phyloP scores from a whole-genome alignment of 2,888 invertebrate species.

The Athalia cordata region DNA sequence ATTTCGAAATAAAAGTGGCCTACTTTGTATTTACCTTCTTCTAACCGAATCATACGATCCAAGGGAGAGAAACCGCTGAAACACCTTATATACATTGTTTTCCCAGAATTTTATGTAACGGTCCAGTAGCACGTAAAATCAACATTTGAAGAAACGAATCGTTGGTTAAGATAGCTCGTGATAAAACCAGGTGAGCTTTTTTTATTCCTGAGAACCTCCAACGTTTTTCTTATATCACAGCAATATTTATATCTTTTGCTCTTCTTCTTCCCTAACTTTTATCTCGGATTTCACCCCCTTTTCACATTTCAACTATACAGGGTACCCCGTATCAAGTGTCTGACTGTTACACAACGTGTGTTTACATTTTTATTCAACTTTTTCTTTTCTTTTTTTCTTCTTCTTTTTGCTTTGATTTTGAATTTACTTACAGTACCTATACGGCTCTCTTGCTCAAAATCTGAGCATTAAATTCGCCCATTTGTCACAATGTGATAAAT shows the following conservation, averaged over 20 bases:
- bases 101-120: constrained; percentile 16
- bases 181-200: neutral
- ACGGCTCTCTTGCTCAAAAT: too few relatives aligned
- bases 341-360: constrained; percentile 8
- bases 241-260: constrained; percentile 12
- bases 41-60: neutral
- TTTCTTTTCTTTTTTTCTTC: neutral
- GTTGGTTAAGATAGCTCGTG: neutral
- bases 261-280: neutral
- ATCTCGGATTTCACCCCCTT: constrained; percentile 22
- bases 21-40: neutral
- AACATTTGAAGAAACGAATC: constrained; percentile 40
- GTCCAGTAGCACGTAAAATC: constrained; percentile 33
- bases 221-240: constrained; percentile 19
- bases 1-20: neutral
- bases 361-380: neutral
- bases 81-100: neutral
- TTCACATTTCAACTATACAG: neutral
- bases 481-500: too few relatives aligned
- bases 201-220: neutral
- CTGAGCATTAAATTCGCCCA: too few relatives aligned
- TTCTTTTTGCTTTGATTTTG: neutral
- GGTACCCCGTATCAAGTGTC: constrained; percentile 30
- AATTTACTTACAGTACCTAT: neutral
- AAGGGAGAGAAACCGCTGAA: neutral